phyloP scores from a whole-genome alignment of 37 sponge, comb jelly and placozoan species.

The Bolinopsis microptera region DNA sequence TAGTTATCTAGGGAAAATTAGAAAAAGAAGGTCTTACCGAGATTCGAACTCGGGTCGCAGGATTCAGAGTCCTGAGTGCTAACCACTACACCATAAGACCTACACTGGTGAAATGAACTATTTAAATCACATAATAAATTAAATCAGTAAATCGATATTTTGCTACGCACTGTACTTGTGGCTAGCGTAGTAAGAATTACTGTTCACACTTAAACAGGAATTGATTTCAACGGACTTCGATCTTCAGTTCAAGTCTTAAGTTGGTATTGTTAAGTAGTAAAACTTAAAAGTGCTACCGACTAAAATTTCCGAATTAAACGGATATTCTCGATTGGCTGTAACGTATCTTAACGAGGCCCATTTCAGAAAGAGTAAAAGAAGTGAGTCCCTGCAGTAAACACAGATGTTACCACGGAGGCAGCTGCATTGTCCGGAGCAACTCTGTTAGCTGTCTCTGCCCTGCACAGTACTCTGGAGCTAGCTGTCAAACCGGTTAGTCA shows the following conservation, averaged over 20 bases:
- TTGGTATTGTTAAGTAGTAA: too few relatives aligned
- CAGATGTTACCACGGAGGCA: not conserved
- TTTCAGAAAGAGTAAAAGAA: not conserved
- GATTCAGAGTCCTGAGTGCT: constrained; percentile 51
- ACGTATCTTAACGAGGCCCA: too few relatives aligned
- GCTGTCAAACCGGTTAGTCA: not conserved
- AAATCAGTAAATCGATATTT: not conserved
- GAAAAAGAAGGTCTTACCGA: constrained; percentile 31
- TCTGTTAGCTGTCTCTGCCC: constrained; percentile 1
- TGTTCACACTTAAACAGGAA: too few relatives aligned
- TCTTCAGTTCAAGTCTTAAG: too few relatives aligned
- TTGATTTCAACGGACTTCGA: too few relatives aligned
- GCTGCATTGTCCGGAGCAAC: not conserved
- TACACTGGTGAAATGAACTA: too few relatives aligned
- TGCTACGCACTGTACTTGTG: too few relatives aligned
- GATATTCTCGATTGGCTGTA: too few relatives aligned
- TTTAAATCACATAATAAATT: not conserved
- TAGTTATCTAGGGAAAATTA: too few relatives aligned
- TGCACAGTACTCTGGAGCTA: not conserved
- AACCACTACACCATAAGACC: constrained; percentile 38
- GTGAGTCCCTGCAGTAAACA: not conserved
- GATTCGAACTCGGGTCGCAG: constrained; percentile 45
- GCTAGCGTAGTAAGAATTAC: too few relatives aligned
- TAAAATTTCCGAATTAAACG: too few relatives aligned
- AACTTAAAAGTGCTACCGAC: too few relatives aligned